phyloP scores from a whole-genome alignment of 2,888 invertebrate genomes.

The Melieria picta region DNA sequence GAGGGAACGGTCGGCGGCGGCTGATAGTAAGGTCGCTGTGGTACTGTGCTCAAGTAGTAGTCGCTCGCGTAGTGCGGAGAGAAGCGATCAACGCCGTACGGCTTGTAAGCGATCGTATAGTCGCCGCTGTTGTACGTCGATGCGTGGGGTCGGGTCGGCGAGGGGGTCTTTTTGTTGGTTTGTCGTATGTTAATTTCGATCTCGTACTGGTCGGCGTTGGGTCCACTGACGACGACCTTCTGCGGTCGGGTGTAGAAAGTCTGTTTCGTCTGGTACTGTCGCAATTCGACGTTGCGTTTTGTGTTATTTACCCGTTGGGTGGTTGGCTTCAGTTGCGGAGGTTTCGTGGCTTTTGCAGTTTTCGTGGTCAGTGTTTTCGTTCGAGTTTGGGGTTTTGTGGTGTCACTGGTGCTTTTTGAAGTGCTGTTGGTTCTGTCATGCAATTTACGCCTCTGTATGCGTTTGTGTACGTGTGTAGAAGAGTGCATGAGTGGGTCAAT shows the following conservation, averaged over 20 bases:
- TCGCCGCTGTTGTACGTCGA: constrained; percentile 39
- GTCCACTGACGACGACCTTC: constrained; percentile 58
- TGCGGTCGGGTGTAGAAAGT: constrained; percentile 55
- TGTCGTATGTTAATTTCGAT: constrained; percentile 66
- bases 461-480: constrained; percentile 32
- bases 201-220: constrained; percentile 61
- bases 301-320: constrained; percentile 8
- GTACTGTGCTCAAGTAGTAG: constrained; percentile 44
- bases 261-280: constrained; percentile 55
- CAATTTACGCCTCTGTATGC: constrained; percentile 32
- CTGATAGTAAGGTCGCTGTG: constrained; percentile 47
- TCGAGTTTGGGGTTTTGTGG: not conserved
- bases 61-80: constrained; percentile 44
- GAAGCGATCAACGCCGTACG: constrained; percentile 52
- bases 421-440: not conserved
- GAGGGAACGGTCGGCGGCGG: constrained; percentile 38
- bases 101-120: constrained; percentile 52
- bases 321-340: constrained; percentile 24
- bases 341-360: constrained; percentile 34
- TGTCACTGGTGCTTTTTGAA: constrained; percentile 3
- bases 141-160: constrained; percentile 12
- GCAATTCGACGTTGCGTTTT: constrained; percentile 51
- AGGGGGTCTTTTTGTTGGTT: constrained; percentile 54
- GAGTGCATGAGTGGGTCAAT: constrained; percentile 31
- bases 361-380: constrained; percentile 21